phyloP scores from a whole-genome alignment of 2,797 vertebrate genomes.

The Gymnothorax javanicus region DNA sequence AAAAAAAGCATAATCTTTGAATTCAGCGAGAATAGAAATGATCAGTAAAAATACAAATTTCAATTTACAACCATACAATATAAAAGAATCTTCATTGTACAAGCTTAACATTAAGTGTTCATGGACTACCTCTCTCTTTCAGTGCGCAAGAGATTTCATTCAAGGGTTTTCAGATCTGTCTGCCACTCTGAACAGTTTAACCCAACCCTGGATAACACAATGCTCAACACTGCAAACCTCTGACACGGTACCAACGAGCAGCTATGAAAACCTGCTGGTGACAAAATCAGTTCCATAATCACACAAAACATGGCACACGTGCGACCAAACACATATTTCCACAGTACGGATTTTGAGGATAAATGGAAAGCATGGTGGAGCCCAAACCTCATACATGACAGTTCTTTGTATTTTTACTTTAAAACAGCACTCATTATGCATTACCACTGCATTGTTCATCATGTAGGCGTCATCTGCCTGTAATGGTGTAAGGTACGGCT shows the following conservation, averaged over 20 bases:
- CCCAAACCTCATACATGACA: not conserved
- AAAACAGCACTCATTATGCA: not conserved
- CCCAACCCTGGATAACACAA: not conserved
- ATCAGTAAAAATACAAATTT: conserved; percentile 44
- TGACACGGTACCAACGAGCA: not conserved
- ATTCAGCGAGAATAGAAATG: conserved; percentile 40
- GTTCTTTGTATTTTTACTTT: not conserved
- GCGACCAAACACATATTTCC: not conserved
- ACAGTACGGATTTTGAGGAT: not conserved
- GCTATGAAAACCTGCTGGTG: not conserved
- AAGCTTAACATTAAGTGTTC: conserved; percentile 31
- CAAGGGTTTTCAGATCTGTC: conserved; percentile 69
- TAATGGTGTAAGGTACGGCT: not conserved
- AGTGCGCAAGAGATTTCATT: conserved; percentile 42
- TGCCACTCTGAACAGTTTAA: conserved; percentile 36
- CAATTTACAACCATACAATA: conserved; percentile 43
- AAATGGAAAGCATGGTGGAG: not conserved
- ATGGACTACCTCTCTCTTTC: conserved; percentile 39
- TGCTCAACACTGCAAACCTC: not conserved
- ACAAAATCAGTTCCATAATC: not conserved
- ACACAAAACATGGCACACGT: not conserved
- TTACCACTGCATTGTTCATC: not conserved
- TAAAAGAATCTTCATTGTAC: conserved; percentile 41
- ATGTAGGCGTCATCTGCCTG: not conserved
- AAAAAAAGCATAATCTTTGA: conserved; percentile 42